These are phyloP conservation scores for Psammodynastes pulverulentus DNA, from an alignment of 2,113 vertebrate species.

Conservation along the genomic window DNA sequence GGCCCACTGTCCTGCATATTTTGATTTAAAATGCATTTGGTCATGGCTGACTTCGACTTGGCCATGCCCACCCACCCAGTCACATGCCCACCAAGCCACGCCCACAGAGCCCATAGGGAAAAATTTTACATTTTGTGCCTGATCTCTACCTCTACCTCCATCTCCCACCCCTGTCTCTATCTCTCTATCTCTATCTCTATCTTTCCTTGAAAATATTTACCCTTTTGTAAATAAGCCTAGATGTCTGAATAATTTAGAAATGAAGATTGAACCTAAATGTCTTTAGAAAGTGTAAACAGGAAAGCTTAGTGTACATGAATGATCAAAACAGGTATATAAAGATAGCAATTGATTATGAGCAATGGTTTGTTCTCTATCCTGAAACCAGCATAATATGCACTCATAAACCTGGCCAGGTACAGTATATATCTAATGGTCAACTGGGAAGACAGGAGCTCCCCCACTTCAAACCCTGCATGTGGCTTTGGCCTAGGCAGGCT, in stretches of 20 bases:
- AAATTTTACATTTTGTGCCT: too few species aligned
- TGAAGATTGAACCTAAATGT: background rate
- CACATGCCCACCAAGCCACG: too few species aligned
- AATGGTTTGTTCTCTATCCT: background rate
- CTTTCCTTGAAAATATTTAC: background rate
- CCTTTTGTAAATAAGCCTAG: background rate
- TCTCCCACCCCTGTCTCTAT: too few species aligned
- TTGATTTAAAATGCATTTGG: too few species aligned
- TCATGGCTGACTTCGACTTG: too few species aligned
- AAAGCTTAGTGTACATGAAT: background rate
- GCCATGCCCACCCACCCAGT: too few species aligned
- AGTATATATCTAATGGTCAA: background rate
- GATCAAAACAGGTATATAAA: background rate
- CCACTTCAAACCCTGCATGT: background rate
- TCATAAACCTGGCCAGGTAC: background rate
- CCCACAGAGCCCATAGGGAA: too few species aligned
- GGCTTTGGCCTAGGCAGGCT: background rate
- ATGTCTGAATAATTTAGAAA: background rate
- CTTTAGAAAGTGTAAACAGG: background rate
- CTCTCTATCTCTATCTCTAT: too few species aligned
- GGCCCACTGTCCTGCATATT: too few species aligned
- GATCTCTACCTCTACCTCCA: too few species aligned
- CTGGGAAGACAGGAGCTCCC: background rate
- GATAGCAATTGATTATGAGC: background rate
- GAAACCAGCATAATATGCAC: too few species aligned